Percentiles rank a stretch among this genome's conserved stretches.
Evolutionary conservation across 2,888 invertebrate genomes (phyloP).

Genomic region (Apotomis betuletana): DNA sequence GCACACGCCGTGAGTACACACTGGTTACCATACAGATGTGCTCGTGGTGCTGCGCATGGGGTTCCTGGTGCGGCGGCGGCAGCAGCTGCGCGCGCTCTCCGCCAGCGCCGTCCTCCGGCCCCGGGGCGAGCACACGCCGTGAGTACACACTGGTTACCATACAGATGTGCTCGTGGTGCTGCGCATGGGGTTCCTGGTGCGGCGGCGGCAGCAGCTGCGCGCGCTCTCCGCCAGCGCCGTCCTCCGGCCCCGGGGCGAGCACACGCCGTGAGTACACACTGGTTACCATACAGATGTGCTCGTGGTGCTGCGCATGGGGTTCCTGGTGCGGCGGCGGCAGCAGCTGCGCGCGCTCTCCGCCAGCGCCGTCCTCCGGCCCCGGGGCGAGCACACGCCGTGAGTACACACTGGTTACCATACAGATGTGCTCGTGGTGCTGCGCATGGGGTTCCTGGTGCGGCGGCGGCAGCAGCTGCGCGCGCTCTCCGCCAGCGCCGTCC

Average conservation of each 20-base stretch:
- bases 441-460: slow-evolving; percentile 73
- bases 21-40: slow-evolving; percentile 59
- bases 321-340: slow-evolving; percentile 68
- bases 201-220: slow-evolving; percentile 61
- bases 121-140: slow-evolving; percentile 14
- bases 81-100: slow-evolving; percentile 57
- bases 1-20: slow-evolving; percentile 19
- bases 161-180: slow-evolving; percentile 64
- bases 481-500: slow-evolving; percentile 55
- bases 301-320: slow-evolving; percentile 66
- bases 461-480: slow-evolving; percentile 61
- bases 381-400: slow-evolving; percentile 13
- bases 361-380: slow-evolving; percentile 51
- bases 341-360: slow-evolving; percentile 60
- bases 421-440: slow-evolving; percentile 66
- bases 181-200: slow-evolving; percentile 73
- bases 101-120: slow-evolving; percentile 54
- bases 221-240: slow-evolving; percentile 56
- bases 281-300: slow-evolving; percentile 60
- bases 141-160: background rate
- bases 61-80: slow-evolving; percentile 70
- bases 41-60: slow-evolving; percentile 65
- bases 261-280: slow-evolving; percentile 24
- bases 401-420: slow-evolving; percentile 21
- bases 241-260: slow-evolving; percentile 46